Evolutionary conservation across 2,888 invertebrate genomes (phyloP).

Genomic region (Pegoplata infirma): DNA sequence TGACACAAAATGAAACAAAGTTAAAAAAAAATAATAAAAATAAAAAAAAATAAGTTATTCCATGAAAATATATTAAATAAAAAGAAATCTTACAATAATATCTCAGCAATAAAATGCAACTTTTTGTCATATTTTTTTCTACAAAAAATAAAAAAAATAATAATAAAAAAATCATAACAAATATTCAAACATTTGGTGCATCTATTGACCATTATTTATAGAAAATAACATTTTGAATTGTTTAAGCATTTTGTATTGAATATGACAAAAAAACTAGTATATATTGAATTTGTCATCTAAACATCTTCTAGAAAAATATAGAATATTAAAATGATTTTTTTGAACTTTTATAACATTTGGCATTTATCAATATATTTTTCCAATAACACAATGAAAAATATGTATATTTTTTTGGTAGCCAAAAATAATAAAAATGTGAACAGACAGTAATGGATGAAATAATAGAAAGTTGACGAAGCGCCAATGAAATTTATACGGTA

Average conservation of each 20-base stretch:
- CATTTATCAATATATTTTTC: neutral
- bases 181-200: neutral
- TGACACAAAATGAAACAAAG: neutral
- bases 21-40: neutral
- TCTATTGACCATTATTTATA: constrained; percentile 9
- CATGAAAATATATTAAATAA: neutral
- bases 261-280: neutral
- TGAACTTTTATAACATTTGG: neutral
- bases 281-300: neutral
- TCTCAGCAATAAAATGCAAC: constrained; percentile 1
- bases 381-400: neutral
- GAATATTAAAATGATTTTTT: neutral
- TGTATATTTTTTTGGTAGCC: no score
- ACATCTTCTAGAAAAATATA: neutral
- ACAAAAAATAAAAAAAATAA: no score
- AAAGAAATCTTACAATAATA: neutral
- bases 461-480: no score
- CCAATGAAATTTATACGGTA: no score
- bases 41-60: neutral
- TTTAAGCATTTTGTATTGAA: neutral
- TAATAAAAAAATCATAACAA: no score
- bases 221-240: neutral
- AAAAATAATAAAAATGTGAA: no score
- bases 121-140: neutral
- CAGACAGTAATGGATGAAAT: no score